phyloP scores from a whole-genome alignment of 2,113 vertebrate species.

The Azemiops feae region DNA sequence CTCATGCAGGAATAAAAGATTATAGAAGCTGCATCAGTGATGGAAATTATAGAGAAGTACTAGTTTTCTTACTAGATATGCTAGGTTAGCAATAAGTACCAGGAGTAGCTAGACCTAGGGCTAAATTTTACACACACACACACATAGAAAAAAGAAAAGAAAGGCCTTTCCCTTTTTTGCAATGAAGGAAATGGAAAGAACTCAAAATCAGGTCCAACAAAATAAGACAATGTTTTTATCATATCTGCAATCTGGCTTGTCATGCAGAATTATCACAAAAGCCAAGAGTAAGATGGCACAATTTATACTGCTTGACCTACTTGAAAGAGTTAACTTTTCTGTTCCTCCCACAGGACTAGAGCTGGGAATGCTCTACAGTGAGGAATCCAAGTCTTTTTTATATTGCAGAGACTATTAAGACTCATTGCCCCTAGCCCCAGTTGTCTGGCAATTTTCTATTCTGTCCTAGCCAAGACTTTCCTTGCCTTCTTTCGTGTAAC shows the following conservation, averaged over 20 bases:
- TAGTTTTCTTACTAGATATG: background rate
- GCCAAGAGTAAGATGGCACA: background rate
- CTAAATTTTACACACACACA: background rate
- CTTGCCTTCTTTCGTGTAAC: background rate
- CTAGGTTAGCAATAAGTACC: background rate
- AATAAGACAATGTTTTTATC: background rate
- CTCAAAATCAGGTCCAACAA: background rate
- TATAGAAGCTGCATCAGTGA: background rate
- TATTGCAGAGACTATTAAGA: background rate
- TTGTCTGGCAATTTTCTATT: background rate
- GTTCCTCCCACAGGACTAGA: background rate
- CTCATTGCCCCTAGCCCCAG: background rate
- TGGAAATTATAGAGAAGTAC: background rate
- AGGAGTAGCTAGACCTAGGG: background rate
- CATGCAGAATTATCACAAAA: background rate
- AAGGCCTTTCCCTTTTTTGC: background rate
- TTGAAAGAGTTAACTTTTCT: background rate
- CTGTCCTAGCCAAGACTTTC: background rate
- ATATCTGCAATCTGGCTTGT: background rate
- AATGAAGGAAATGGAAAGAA: too few relatives aligned
- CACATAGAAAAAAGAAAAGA: background rate
- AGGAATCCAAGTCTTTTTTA: background rate
- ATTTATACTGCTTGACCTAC: background rate
- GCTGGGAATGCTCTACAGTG: background rate
- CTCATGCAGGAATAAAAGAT: background rate